Evolutionary conservation across 2,888 invertebrate species (phyloP).

Genomic region (Drosophila affinis): DNA sequence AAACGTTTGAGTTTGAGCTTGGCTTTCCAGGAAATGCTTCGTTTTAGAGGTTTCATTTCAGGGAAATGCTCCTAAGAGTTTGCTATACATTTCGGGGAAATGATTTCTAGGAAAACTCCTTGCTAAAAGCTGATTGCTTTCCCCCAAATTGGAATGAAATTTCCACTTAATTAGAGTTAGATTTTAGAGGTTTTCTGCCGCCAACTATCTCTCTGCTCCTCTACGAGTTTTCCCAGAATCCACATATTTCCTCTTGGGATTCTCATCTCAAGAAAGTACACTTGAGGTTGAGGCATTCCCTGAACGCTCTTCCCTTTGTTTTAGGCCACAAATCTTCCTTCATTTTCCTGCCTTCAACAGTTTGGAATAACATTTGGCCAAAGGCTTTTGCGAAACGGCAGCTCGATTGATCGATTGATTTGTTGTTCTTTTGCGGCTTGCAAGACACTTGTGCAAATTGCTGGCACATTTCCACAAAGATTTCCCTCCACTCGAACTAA

Average conservation of each 20-base stretch:
- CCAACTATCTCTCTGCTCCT: too few relatives aligned
- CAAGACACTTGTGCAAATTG: not conserved
- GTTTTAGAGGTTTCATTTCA: not conserved
- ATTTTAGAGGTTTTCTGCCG: not conserved
- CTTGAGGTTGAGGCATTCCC: not conserved
- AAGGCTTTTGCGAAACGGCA: not conserved
- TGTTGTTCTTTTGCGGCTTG: slow-evolving; percentile 27
- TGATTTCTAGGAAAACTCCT: too few relatives aligned
- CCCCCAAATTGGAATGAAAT: not conserved
- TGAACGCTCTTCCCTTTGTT: not conserved
- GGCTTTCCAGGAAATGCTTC: not conserved
- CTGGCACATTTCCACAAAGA: not conserved
- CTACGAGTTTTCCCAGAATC: not conserved
- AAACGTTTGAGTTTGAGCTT: not conserved
- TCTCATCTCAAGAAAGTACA: not conserved
- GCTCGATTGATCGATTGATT: slow-evolving; percentile 50
- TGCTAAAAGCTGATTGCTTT: too few relatives aligned
- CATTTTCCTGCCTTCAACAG: not conserved
- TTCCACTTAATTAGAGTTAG: not conserved
- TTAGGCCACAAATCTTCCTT: not conserved
- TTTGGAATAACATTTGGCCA: not conserved
- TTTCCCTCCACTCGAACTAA: slow-evolving; percentile 46
- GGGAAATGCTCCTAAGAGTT: not conserved
- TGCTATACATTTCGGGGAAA: too few relatives aligned
- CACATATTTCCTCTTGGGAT: not conserved